phyloP scores from a whole-genome alignment of 2,113 vertebrate species.

The Rhea americana region DNA sequence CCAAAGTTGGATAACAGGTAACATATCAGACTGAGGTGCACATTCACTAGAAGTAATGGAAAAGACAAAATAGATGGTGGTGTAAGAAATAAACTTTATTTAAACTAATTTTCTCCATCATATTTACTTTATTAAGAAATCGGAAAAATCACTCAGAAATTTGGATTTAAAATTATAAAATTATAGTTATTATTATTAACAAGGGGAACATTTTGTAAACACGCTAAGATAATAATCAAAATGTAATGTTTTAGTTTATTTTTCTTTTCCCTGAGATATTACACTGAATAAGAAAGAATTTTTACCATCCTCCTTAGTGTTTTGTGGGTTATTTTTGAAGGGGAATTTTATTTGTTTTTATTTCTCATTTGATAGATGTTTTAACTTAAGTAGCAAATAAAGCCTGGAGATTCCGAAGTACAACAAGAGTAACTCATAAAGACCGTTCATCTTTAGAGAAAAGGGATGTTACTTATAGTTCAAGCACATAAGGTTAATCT shows the following conservation, averaged over 20 bases:
- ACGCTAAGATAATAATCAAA: background rate
- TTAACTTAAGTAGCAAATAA: background rate
- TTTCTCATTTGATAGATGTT: background rate
- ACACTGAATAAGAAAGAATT: background rate
- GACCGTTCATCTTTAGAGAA: background rate
- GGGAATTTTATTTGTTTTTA: background rate
- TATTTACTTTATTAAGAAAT: background rate
- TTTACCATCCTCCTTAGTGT: background rate
- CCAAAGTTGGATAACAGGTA: background rate
- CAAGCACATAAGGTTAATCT: background rate
- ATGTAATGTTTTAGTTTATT: background rate
- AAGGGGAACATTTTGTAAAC: background rate
- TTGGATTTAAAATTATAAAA: background rate
- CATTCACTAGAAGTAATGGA: background rate
- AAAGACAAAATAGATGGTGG: background rate
- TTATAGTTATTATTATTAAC: background rate
- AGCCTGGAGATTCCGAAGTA: background rate
- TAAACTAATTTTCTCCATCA: background rate
- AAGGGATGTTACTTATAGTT: background rate
- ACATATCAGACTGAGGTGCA: background rate
- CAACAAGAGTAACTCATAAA: background rate
- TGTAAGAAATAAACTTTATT: background rate
- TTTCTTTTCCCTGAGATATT: background rate
- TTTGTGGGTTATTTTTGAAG: background rate
- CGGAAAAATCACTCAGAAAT: background rate